Percentiles rank a stretch among this genome's conserved stretches.
Conservation (phyloP, 1,140 invertebrate genomes). For the Drosophila azteca region DNA sequence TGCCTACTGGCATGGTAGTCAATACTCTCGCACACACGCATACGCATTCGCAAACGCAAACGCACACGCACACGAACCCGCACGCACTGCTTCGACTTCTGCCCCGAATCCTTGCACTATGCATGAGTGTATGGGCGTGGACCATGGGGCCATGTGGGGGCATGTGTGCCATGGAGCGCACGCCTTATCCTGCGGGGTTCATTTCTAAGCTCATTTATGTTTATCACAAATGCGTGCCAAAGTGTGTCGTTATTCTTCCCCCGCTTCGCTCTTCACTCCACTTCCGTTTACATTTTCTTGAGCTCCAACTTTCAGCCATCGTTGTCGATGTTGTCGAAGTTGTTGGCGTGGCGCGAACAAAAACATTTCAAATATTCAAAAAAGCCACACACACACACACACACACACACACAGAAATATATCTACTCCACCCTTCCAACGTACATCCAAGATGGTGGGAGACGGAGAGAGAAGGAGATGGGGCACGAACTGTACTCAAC, state of each 20-base stretch:
- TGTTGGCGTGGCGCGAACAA: slow-evolving; percentile 62
- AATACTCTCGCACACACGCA: slow-evolving; percentile 29
- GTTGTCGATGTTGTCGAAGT: slow-evolving; percentile 24
- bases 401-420: not conserved
- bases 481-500: slow-evolving; percentile 55
- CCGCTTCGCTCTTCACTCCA: slow-evolving; percentile 3
- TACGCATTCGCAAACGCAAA: not conserved
- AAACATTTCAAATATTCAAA: slow-evolving; percentile 82
- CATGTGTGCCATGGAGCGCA: too few relatives aligned
- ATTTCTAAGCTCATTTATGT: slow-evolving; percentile 84
- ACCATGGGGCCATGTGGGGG: slow-evolving; percentile 8
- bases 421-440: not conserved
- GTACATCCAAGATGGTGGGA: not conserved
- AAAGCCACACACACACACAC: slow-evolving; percentile 30
- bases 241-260: slow-evolving; percentile 79
- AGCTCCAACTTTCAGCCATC: slow-evolving; percentile 2
- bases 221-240: slow-evolving; percentile 84
- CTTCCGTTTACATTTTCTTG: slow-evolving; percentile 3
- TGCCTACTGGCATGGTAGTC: slow-evolving; percentile 51
- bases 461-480: too few relatives aligned
- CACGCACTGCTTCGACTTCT: not conserved
- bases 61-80: too few relatives aligned
- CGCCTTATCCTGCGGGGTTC: slow-evolving; percentile 81
- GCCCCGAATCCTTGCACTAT: slow-evolving; percentile 35
- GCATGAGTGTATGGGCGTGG: slow-evolving; percentile 28